phyloP scores from a whole-genome alignment of 2,113 vertebrate species.

The Hoplias malabaricus region DNA sequence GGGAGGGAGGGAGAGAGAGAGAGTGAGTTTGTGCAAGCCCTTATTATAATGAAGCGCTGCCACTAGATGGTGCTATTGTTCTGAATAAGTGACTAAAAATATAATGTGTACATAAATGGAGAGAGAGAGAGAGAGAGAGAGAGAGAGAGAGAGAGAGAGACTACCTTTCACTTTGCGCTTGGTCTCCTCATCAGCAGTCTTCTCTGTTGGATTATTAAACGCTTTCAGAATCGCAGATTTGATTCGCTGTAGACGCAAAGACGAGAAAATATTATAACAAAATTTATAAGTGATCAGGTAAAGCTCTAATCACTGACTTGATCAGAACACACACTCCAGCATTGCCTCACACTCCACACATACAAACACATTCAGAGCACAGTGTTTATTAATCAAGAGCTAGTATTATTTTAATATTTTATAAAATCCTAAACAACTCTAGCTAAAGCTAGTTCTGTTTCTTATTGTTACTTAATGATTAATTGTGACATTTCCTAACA shows the following conservation, averaged over 20 bases:
- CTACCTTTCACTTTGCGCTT: slow-evolving; percentile 95
- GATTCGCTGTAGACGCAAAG: slow-evolving; percentile 81
- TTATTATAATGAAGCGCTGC: background rate
- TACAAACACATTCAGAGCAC: background rate
- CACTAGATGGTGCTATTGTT: slow-evolving; percentile 81
- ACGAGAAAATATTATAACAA: slow-evolving; percentile 16
- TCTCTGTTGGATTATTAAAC: slow-evolving; percentile 96
- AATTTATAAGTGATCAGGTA: background rate
- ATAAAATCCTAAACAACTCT: too few relatives aligned
- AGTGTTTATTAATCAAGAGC: too few relatives aligned
- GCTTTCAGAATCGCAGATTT: slow-evolving; percentile 93
- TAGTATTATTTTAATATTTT: too few relatives aligned
- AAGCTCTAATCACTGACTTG: background rate
- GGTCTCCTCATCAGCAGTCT: slow-evolving; percentile 94
- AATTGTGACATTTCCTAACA: too few relatives aligned
- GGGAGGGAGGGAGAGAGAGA: too few relatives aligned
- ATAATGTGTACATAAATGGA: background rate
- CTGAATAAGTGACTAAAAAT: slow-evolving; percentile 37
- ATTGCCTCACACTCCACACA: background rate
- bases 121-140: background rate
- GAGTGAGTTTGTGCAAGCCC: too few relatives aligned
- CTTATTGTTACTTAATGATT: too few relatives aligned
- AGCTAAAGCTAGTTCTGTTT: too few relatives aligned
- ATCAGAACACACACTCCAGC: background rate
- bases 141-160: background rate